Evolutionary conservation across 2,888 invertebrate species (phyloP), one percentile per base, ranked within the genome.

Genomic region (Criorhina ranunculi): DNA sequence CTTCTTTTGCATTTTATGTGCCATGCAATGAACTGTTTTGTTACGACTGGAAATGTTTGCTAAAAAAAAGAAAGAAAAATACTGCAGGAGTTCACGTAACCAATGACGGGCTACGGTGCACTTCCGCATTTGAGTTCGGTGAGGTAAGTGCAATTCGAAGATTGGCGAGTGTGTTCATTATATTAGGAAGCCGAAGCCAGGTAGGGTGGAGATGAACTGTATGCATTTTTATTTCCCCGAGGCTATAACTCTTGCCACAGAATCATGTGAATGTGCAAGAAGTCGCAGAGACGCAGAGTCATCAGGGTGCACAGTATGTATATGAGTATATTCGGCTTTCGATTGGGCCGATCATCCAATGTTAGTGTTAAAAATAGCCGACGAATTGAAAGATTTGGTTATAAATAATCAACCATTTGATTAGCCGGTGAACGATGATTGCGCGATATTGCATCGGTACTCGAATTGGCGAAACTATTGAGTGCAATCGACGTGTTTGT

Each of bases 371-470:
- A 70, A 70, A 76, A 80, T 85, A 85, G 66, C 53, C 70, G 33
- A 70, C 85, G 80, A 85, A 85, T 85, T 85, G 75, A 85, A 80
- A 80, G 75, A 85, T 80, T 80, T 64, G 62, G 80, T 80, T 85
- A 80, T 80, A 80, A 85, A 85, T 85, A 85, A 85, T 85, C 85
- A 75, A 70, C 80, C 51, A 80, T 85, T 85, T 85, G 85, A 85
- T 85, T 85, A 85, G 85, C 49, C 59, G 70, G 33, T 76, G 51
- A 51, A 44, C 62, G 69, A 79, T 64, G 57, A 79, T 73, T 82
- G 55, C 76, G 57, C 46, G 49, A 62, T 72, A 55, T 59, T 64
- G 60, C 59, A 49, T 59, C 24, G 67, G 17, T 35, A 40, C 31
- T 66, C 66, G 72, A 72, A 67, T 67, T 67, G 75, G 67, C 69